A percentile compares a stretch with the other conserved stretches of the same genome.
These are phyloP conservation scores for Carcina quercana DNA, from an alignment of 2,888 invertebrate species.

Conservation along the genomic window DNA sequence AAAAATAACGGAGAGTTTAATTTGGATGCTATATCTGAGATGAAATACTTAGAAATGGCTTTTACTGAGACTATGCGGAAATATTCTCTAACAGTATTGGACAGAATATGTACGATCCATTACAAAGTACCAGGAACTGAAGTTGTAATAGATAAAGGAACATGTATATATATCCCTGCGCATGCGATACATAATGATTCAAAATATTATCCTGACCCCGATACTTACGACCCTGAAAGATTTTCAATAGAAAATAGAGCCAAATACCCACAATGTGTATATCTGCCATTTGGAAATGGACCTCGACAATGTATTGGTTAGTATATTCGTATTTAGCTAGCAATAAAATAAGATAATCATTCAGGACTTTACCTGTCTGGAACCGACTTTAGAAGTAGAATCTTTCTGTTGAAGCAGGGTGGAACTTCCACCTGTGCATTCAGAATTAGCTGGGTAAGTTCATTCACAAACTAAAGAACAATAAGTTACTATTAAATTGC, in stretches of 20 bases:
- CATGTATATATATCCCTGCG: neutral
- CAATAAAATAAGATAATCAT: too few relatives aligned
- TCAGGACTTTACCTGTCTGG: too few relatives aligned
- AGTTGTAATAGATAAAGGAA: neutral
- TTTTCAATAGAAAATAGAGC: neutral
- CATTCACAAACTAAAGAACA: too few relatives aligned
- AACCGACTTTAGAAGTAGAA: too few relatives aligned
- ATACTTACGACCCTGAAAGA: neutral
- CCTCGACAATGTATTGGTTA: neutral
- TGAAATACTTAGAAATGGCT: neutral
- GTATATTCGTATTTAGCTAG: too few relatives aligned
- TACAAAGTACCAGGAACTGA: neutral
- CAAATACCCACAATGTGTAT: neutral
- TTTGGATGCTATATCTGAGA: neutral
- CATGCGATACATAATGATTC: neutral
- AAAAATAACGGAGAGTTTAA: neutral
- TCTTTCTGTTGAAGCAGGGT: too few relatives aligned
- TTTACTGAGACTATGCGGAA: neutral
- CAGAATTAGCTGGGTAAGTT: too few relatives aligned
- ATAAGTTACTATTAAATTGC: too few relatives aligned
- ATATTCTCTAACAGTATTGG: neutral
- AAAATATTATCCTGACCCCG: neutral
- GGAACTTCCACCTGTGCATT: too few relatives aligned
- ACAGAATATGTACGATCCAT: neutral
- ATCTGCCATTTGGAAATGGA: neutral